Conservation (phyloP, 2,888 invertebrate species). For the Tillus elongatus region DNA sequence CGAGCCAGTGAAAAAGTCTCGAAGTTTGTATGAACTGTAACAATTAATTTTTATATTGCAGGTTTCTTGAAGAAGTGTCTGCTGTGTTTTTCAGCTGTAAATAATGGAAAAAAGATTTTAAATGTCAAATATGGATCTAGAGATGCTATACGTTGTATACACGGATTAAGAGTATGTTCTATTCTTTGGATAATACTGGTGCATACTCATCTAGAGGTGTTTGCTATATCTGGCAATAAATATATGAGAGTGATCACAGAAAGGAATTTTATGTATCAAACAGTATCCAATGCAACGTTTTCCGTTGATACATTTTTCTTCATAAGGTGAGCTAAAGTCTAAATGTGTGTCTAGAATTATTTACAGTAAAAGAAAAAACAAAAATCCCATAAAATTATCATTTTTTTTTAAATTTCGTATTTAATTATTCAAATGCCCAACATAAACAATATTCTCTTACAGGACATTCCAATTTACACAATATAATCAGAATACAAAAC, state of each 20-base stretch:
- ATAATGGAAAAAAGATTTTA: constrained; percentile 66
- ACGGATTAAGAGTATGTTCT: constrained; percentile 69
- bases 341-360: not conserved
- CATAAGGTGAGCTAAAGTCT: constrained; percentile 50
- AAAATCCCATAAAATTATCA: no score
- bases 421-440: no score
- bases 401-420: no score
- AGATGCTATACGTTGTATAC: constrained; percentile 64
- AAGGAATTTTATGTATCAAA: constrained; percentile 68
- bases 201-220: constrained; percentile 74
- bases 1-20: no score
- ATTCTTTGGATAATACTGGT: constrained; percentile 78
- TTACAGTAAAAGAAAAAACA: constrained; percentile 3
- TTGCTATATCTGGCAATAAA: constrained; percentile 68
- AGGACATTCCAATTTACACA: no score
- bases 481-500: no score
- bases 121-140: constrained; percentile 57
- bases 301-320: constrained; percentile 84
- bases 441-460: no score
- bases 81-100: constrained; percentile 65
- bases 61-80: constrained; percentile 54
- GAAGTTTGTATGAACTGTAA: no score
- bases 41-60: constrained; percentile 33
- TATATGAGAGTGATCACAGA: constrained; percentile 63
- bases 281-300: constrained; percentile 75